Conservation (phyloP, 2,113 vertebrate species). For the Marcusenius ussheri region DNA sequence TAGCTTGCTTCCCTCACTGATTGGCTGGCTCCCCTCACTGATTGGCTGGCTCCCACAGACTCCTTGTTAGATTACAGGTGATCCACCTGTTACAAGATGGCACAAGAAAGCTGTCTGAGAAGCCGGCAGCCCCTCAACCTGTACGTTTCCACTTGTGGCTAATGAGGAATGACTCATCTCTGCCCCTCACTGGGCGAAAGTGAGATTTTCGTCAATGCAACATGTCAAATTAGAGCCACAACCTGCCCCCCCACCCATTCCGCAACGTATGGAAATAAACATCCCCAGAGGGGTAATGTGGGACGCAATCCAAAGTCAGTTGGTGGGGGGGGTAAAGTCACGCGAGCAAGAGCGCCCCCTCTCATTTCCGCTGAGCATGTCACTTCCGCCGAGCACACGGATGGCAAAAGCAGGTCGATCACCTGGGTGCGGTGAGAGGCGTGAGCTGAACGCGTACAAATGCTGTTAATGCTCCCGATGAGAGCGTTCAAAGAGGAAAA, state of each 20-base stretch:
- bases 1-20: slow-evolving; percentile 20
- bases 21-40: slow-evolving; percentile 31
- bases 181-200: background rate
- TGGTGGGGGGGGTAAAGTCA: background rate
- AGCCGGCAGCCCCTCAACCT: slow-evolving; percentile 12
- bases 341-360: background rate
- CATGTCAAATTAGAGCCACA: background rate
- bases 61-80: slow-evolving; percentile 29
- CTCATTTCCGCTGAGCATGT: background rate
- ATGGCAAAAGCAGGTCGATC: background rate
- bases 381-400: background rate
- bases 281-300: background rate
- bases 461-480: background rate
- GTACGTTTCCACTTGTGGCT: slow-evolving; percentile 2
- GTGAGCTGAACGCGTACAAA: background rate
- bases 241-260: background rate
- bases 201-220: background rate
- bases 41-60: slow-evolving; percentile 29
- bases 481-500: background rate
- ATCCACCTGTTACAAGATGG: slow-evolving; percentile 22
- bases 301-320: background rate
- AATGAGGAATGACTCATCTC: background rate
- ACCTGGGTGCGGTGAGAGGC: background rate
- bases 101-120: slow-evolving; percentile 18
- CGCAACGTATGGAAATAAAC: background rate